A percentile compares a stretch with the other conserved stretches of the same genome.
Evolutionary conservation across 2,113 vertebrate species (phyloP).

Genomic region (Colistium nudipinnis): DNA sequence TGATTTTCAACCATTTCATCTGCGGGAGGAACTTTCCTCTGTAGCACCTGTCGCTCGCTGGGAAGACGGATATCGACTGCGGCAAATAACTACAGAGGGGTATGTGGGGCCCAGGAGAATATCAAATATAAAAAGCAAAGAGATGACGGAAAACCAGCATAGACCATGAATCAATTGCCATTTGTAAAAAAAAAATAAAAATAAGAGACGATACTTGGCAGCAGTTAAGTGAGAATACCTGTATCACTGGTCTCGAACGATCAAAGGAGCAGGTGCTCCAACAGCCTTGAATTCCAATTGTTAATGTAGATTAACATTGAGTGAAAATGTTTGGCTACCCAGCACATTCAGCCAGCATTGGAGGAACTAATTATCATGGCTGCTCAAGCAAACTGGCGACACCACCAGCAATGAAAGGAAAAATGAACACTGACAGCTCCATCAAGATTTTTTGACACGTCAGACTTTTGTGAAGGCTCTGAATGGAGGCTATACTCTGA

Average conservation of each 20-base stretch:
- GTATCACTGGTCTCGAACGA: constrained; percentile 23
- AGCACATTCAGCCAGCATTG: constrained; percentile 15
- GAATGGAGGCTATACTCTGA: constrained; percentile 2
- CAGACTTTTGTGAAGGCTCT: constrained; percentile 15
- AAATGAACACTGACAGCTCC: constrained; percentile 38
- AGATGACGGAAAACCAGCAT: constrained; percentile 9
- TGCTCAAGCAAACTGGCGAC: constrained; percentile 6
- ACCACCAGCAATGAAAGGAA: constrained; percentile 13
- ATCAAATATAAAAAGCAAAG: constrained; percentile 57
- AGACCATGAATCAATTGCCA: constrained; percentile 33
- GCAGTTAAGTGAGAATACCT: constrained; percentile 16
- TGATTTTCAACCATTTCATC: constrained; percentile 78
- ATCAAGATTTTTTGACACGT: constrained; percentile 49
- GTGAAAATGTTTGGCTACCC: constrained; percentile 7
- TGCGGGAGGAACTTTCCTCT: constrained; percentile 64
- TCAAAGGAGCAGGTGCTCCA: constrained; percentile 22
- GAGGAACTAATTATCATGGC: constrained; percentile 32
- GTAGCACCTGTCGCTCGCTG: constrained; percentile 47
- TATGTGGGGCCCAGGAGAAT: constrained; percentile 55
- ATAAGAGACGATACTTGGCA: constrained; percentile 11
- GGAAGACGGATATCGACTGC: constrained; percentile 73
- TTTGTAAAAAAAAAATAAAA: constrained; percentile 43
- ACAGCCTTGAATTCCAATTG: constrained; percentile 36
- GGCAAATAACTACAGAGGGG: constrained; percentile 70
- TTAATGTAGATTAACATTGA: constrained; percentile 26